Conservation (phyloP, 2,797 vertebrate species). For the Galaxias olidus region DNA sequence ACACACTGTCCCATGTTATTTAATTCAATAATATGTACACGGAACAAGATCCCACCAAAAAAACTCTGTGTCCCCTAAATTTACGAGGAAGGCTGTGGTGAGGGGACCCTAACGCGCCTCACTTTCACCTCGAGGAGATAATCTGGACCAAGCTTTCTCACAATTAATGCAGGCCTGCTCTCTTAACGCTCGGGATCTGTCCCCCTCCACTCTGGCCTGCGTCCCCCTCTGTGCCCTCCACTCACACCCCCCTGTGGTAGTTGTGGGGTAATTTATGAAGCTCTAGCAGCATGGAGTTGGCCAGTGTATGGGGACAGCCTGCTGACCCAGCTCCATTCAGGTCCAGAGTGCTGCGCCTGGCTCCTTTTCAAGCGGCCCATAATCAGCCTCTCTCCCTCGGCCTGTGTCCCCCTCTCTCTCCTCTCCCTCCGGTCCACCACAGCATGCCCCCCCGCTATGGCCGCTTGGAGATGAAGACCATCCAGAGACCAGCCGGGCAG, state of each 20-base stretch:
- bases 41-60: too few relatives aligned
- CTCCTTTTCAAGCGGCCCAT: conserved; percentile 66
- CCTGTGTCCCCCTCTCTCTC: conserved; percentile 42
- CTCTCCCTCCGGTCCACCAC: conserved; percentile 61
- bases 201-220: conserved; percentile 10
- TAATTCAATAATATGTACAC: too few relatives aligned
- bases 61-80: conserved; percentile 4
- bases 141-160: conserved; percentile 59
- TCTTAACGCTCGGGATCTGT: conserved; percentile 53
- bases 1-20: too few relatives aligned
- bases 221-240: conserved; percentile 33
- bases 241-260: conserved; percentile 63
- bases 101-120: conserved; percentile 30
- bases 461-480: conserved; percentile 66
- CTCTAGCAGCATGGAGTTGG: conserved; percentile 73
- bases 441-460: conserved; percentile 52
- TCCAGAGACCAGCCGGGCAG: conserved; percentile 10
- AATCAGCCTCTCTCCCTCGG: conserved; percentile 60
- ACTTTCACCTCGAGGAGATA: conserved; percentile 59
- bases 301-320: conserved; percentile 75
- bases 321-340: conserved; percentile 76
- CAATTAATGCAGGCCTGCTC: conserved; percentile 60
- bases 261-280: conserved; percentile 81
- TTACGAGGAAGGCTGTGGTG: conserved; percentile 21
- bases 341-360: conserved; percentile 54